Conservation (phyloP, 1,140 invertebrate species). For the Lerema accius region DNA sequence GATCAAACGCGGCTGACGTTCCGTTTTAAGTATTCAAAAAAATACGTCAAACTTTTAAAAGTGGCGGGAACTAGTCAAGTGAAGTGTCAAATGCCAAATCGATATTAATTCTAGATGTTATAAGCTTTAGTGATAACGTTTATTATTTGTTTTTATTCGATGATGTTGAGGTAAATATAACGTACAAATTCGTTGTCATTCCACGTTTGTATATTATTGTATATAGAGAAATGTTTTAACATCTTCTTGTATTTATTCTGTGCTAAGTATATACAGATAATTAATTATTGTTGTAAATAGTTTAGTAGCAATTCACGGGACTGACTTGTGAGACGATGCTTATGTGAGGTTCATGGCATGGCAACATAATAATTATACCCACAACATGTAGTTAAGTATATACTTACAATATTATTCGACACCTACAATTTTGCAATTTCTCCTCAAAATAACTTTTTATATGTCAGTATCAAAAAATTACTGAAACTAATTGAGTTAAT, state of each 20-base stretch:
- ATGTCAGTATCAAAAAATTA: too few species aligned
- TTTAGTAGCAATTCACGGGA: constrained; percentile 48
- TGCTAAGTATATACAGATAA: constrained; percentile 46
- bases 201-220: constrained; percentile 70
- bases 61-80: constrained; percentile 52
- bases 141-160: constrained; percentile 34
- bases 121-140: constrained; percentile 29
- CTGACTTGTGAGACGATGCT: constrained; percentile 48
- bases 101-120: constrained; percentile 28
- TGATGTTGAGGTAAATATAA: constrained; percentile 44
- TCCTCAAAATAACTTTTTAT: too few species aligned
- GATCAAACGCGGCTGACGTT: constrained; percentile 52
- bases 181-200: constrained; percentile 75
- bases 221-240: constrained; percentile 64
- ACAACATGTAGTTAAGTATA: too few species aligned
- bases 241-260: constrained; percentile 67
- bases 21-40: constrained; percentile 47
- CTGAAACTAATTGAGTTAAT: too few species aligned
- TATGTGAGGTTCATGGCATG: constrained; percentile 41
- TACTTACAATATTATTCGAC: too few species aligned
- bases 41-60: constrained; percentile 33
- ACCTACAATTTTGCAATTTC: too few species aligned
- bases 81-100: constrained; percentile 49
- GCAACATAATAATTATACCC: constrained; percentile 32
- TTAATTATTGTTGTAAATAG: constrained; percentile 70